phyloP scores from a whole-genome alignment of 2,888 invertebrate species.

The Philereme transversata region DNA sequence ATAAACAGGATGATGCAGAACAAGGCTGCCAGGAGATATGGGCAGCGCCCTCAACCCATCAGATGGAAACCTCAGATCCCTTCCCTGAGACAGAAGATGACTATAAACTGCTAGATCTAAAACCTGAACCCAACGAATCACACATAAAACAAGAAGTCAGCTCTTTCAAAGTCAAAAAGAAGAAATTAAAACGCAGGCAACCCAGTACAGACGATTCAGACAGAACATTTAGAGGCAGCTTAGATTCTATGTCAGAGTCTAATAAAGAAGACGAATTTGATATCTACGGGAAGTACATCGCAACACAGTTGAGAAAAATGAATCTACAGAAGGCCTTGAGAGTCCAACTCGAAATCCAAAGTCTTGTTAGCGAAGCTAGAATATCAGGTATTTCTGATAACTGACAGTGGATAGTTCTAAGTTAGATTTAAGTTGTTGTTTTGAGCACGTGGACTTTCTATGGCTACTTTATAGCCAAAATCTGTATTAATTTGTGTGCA shows the following conservation, averaged over 20 bases:
- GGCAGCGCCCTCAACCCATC: constrained; percentile 39
- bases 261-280: constrained; percentile 74
- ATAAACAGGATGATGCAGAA: constrained; percentile 40
- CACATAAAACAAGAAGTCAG: constrained; percentile 32
- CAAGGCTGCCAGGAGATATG: constrained; percentile 46
- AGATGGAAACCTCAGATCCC: constrained; percentile 45
- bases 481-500: too few species aligned
- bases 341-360: constrained; percentile 71
- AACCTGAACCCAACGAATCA: constrained; percentile 51
- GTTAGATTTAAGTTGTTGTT: constrained; percentile 11
- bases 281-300: constrained; percentile 75
- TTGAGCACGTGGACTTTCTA: too few species aligned
- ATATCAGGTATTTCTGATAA: constrained; percentile 55
- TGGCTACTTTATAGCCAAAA: too few species aligned
- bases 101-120: constrained; percentile 49
- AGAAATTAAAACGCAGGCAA: constrained; percentile 54
- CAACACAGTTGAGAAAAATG: constrained; percentile 72
- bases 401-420: constrained; percentile 6
- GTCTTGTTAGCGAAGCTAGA: constrained; percentile 68
- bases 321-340: constrained; percentile 65
- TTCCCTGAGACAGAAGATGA: constrained; percentile 49
- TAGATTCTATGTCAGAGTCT: constrained; percentile 47
- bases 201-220: constrained; percentile 55
- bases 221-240: constrained; percentile 46
- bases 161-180: constrained; percentile 52